Percentiles rank a stretch among this genome's conserved stretches.
Evolutionary conservation across 2,113 vertebrate species (phyloP).

Genomic region (Rhea pennata): DNA sequence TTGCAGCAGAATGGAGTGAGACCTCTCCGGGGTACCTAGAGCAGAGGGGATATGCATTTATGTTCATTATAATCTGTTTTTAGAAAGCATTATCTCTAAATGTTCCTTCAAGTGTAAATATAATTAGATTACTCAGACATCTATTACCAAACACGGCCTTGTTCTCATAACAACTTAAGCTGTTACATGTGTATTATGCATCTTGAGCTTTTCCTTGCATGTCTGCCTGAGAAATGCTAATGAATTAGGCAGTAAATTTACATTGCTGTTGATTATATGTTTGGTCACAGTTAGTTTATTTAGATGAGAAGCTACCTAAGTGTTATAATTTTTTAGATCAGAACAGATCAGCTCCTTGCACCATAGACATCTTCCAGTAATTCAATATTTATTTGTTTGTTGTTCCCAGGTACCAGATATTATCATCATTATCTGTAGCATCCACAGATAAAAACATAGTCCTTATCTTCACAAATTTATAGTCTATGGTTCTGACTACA

Average conservation of each 20-base stretch:
- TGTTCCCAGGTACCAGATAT: background rate
- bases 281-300: background rate
- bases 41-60: constrained; percentile 11
- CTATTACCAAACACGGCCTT: background rate
- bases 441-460: background rate
- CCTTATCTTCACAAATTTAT: background rate
- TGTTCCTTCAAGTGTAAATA: background rate
- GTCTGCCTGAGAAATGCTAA: background rate
- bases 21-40: constrained; percentile 92
- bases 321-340: background rate
- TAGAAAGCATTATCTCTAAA: background rate
- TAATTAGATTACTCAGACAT: background rate
- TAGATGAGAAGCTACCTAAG: background rate
- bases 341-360: background rate
- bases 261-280: background rate
- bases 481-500: background rate
- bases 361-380: background rate
- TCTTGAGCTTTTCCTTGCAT: background rate
- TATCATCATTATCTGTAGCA: background rate
- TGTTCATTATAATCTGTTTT: background rate
- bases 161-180: background rate
- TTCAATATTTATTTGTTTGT: background rate
- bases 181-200: background rate
- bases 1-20: constrained; percentile 94
- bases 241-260: background rate